Percentiles rank a stretch among this genome's conserved stretches.
Conservation (phyloP, 2,797 vertebrate species). For the Echiichthys vipera region DNA sequence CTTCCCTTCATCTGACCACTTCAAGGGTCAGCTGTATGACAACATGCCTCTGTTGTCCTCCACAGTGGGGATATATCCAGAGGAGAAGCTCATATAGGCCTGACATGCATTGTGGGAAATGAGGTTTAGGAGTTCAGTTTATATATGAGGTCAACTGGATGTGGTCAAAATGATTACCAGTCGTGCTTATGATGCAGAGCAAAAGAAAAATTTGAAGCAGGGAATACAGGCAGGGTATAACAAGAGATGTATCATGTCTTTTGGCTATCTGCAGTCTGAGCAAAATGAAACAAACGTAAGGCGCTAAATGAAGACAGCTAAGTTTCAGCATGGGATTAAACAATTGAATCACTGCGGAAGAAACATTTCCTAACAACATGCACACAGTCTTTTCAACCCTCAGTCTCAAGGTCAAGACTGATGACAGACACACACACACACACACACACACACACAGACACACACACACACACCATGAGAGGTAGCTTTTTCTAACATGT, state of each 20-base stretch:
- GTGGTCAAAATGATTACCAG: slow-evolving; percentile 49
- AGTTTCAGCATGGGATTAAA: slow-evolving; percentile 47
- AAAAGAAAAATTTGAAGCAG: slow-evolving; percentile 12
- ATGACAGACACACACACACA: slow-evolving; percentile 5
- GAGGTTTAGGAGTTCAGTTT: slow-evolving; percentile 51
- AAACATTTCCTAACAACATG: slow-evolving; percentile 37
- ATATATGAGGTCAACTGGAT: slow-evolving; percentile 45
- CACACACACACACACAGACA: slow-evolving; percentile 3
- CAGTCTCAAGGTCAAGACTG: slow-evolving; percentile 38
- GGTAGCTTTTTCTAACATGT: slow-evolving; percentile 28
- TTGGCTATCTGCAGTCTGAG: neutral
- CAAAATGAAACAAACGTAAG: neutral
- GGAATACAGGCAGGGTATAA: slow-evolving; percentile 12
- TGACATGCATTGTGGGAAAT: slow-evolving; percentile 58
- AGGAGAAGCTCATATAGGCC: slow-evolving; percentile 44
- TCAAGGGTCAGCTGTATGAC: slow-evolving; percentile 84
- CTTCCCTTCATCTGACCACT: slow-evolving; percentile 79
- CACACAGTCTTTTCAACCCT: slow-evolving; percentile 28
- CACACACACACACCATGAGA: neutral
- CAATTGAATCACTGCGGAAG: slow-evolving; percentile 22
- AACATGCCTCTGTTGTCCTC: slow-evolving; percentile 72
- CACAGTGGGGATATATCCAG: slow-evolving; percentile 66
- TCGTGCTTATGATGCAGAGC: slow-evolving; percentile 5
- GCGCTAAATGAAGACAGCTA: slow-evolving; percentile 11
- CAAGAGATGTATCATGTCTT: neutral